A percentile compares a stretch with the other conserved stretches of the same genome.
These are phyloP conservation scores for Pandemis corylana DNA, from an alignment of 2,888 invertebrate species.

Conservation along the genomic window DNA sequence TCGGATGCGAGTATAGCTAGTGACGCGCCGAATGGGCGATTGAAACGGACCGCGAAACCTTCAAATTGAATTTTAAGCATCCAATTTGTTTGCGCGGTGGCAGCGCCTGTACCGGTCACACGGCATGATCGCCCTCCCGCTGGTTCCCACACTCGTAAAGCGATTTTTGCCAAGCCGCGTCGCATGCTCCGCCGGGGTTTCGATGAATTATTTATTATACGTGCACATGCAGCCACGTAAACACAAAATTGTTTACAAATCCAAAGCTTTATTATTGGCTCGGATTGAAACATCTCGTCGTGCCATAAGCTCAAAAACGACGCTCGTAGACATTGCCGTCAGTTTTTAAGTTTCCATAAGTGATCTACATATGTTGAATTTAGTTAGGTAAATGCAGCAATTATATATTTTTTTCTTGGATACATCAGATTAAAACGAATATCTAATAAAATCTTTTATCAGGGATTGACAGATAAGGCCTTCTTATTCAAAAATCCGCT, in stretches of 20 bases:
- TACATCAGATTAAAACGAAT: no score
- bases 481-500: no score
- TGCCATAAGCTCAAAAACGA: background rate
- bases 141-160: slow-evolving; percentile 72
- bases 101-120: slow-evolving; percentile 45
- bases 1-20: slow-evolving; percentile 70
- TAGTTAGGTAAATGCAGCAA: no score
- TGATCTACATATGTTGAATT: no score
- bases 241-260: slow-evolving; percentile 44
- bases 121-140: slow-evolving; percentile 52
- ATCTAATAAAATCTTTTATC: no score
- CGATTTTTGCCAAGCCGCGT: slow-evolving; percentile 71
- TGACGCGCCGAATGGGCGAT: slow-evolving; percentile 79
- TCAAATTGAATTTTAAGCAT: slow-evolving; percentile 85
- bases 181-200: slow-evolving; percentile 64
- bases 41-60: slow-evolving; percentile 83
- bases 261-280: slow-evolving; percentile 33
- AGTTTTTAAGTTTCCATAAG: background rate
- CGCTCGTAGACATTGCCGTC: background rate
- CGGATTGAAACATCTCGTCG: slow-evolving; percentile 2
- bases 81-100: slow-evolving; percentile 81
- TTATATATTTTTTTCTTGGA: no score
- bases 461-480: no score
- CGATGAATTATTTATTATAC: slow-evolving; percentile 64
- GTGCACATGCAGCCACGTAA: slow-evolving; percentile 47